Conservation (phyloP, 2,888 invertebrate species). For the Torymus texanus region DNA sequence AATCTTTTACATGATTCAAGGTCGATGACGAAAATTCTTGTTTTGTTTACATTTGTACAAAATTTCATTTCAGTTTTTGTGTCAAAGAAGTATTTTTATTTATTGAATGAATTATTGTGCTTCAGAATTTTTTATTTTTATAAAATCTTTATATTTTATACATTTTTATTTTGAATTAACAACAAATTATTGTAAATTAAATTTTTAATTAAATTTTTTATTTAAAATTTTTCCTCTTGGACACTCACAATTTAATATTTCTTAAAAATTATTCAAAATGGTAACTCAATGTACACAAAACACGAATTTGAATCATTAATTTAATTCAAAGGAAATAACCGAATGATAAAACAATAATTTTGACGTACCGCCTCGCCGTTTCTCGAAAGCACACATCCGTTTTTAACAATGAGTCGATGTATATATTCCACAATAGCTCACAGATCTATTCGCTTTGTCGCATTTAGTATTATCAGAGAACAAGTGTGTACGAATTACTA, state of each 20-base stretch:
- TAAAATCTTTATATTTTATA: no score
- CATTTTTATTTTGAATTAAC: no score
- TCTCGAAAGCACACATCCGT: constrained; percentile 24
- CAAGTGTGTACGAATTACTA: background rate
- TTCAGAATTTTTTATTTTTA: no score
- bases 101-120: no score
- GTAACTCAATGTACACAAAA: background rate
- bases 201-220: no score
- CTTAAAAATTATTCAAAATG: no score
- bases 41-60: constrained; percentile 1
- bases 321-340: background rate
- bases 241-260: no score
- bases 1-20: background rate
- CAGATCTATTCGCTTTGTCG: background rate
- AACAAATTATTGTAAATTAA: no score
- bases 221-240: no score
- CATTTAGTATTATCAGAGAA: constrained; percentile 9
- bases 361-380: background rate
- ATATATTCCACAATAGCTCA: background rate
- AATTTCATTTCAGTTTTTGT: background rate
- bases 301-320: background rate
- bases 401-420: constrained; percentile 27
- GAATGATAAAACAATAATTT: background rate
- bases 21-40: background rate
- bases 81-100: background rate